phyloP scores from a whole-genome alignment of 2,797 vertebrate species.

The Naso thynnoides region DNA sequence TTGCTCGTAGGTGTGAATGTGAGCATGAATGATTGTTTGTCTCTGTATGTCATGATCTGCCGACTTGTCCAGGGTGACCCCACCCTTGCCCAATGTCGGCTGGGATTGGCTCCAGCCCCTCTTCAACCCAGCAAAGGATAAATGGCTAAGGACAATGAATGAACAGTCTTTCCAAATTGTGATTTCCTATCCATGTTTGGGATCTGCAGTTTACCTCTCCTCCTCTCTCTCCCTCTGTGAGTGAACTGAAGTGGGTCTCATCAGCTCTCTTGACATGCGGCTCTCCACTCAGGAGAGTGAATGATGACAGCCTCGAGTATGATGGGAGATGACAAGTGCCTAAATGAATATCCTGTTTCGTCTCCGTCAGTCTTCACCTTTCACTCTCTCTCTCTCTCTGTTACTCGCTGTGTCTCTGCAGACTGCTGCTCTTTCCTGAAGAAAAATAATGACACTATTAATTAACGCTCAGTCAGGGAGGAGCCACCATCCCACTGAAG shows the following conservation, averaged over 20 bases:
- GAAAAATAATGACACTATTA: slow-evolving; percentile 22
- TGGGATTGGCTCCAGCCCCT: no score
- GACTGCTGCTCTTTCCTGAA: slow-evolving; percentile 4
- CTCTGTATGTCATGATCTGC: no score
- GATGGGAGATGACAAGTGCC: slow-evolving; percentile 19
- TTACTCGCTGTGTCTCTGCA: neutral
- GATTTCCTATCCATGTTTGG: neutral
- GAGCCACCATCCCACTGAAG: slow-evolving; percentile 4
- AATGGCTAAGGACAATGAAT: no score
- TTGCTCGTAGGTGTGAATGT: no score
- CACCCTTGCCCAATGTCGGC: no score
- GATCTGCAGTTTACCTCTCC: neutral
- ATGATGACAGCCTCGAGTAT: slow-evolving; percentile 5
- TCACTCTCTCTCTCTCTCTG: neutral
- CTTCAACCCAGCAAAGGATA: no score
- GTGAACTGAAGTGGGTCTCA: slow-evolving; percentile 16
- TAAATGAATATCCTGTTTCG: slow-evolving; percentile 11
- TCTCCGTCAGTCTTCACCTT: neutral
- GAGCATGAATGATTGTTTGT: no score
- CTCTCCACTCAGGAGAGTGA: neutral
- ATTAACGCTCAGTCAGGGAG: slow-evolving; percentile 10
- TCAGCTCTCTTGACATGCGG: slow-evolving; percentile 22
- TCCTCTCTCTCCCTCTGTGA: neutral
- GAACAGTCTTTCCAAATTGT: neutral
- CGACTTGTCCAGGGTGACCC: no score